phyloP scores from a whole-genome alignment of 2,888 invertebrate genomes.

The Athrips mouffetella region DNA sequence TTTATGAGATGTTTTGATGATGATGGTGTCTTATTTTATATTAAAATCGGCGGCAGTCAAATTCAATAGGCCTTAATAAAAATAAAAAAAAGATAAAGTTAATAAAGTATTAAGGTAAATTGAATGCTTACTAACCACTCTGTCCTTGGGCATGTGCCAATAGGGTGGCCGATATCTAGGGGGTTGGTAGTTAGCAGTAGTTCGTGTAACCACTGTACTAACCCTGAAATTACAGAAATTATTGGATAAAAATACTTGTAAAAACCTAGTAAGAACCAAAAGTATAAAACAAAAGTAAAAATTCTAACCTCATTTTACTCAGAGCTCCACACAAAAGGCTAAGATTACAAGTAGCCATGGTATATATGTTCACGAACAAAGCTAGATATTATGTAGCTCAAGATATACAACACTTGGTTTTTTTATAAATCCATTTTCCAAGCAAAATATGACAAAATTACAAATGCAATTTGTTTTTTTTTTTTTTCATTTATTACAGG shows the following conservation, averaged over 20 bases:
- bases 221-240: constrained; percentile 44
- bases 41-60: no score
- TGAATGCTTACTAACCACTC: constrained; percentile 80
- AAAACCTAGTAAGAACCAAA: neutral
- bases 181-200: constrained; percentile 36
- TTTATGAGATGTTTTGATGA: no score
- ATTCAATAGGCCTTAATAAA: no score
- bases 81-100: no score
- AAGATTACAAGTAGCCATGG: constrained; percentile 47
- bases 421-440: neutral
- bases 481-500: no score
- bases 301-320: constrained; percentile 49
- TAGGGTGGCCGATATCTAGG: constrained; percentile 84
- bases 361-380: neutral
- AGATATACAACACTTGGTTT: neutral
- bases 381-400: neutral
- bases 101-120: no score
- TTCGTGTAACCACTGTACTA: constrained; percentile 40
- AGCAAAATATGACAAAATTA: neutral
- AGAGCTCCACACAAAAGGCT: constrained; percentile 46
- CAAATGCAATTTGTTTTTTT: neutral
- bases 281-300: neutral
- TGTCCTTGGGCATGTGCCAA: constrained; percentile 84
- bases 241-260: neutral
- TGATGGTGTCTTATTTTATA: no score